Percentiles rank a stretch among this genome's conserved stretches.
These are phyloP conservation scores for Tortricodes alternella DNA, from an alignment of 2,888 invertebrate genomes.

Conservation along the genomic window DNA sequence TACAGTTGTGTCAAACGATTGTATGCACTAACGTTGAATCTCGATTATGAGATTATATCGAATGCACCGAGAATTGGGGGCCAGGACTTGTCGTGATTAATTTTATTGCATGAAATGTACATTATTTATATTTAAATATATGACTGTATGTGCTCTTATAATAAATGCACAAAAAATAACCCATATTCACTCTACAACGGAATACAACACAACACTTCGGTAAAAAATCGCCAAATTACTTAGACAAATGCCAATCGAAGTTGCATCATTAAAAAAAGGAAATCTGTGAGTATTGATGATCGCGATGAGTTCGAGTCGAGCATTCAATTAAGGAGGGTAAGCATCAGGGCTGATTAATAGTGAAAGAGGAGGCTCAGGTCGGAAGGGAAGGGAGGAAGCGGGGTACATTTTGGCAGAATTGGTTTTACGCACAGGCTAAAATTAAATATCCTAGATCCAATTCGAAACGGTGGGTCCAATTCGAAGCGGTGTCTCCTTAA, in stretches of 20 bases:
- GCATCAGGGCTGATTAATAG: constrained; percentile 44
- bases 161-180: neutral
- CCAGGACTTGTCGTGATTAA: too few species aligned
- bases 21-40: too few species aligned
- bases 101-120: too few species aligned
- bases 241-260: constrained; percentile 24
- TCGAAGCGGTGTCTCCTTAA: too few species aligned
- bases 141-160: neutral
- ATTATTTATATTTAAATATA: too few species aligned
- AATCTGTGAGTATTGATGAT: constrained; percentile 51
- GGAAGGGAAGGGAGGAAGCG: neutral
- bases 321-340: constrained; percentile 66
- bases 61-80: too few species aligned
- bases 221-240: constrained; percentile 25
- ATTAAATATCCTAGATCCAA: too few species aligned
- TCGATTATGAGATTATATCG: too few species aligned
- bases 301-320: constrained; percentile 51
- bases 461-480: too few species aligned
- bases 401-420: neutral
- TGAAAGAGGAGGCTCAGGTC: neutral
- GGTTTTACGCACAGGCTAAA: too few species aligned
- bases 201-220: neutral
- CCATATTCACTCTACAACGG: neutral
- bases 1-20: too few species aligned
- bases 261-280: constrained; percentile 26